Evolutionary conservation across 2,113 vertebrate genomes (phyloP), one percentile per base, ranked within the genome.

Genomic region (Microcebus ravelobensis): DNA sequence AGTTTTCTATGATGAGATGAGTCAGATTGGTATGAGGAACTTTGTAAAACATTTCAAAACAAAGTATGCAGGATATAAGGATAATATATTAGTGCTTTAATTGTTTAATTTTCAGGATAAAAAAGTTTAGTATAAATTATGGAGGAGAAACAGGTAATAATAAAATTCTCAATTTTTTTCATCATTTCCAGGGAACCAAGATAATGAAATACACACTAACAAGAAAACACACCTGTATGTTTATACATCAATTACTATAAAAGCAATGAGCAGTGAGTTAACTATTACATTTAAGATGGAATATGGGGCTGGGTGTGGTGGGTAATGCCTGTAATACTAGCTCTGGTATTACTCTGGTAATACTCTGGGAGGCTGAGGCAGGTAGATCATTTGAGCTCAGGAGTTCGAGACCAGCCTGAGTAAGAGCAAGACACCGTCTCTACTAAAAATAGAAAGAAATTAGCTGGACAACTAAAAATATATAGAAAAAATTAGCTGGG

Each of bases 21-120:
- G 50, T 77, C 52, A 70, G 31, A 93, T 48, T 94, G 63, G 31
- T 79, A 50, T 93, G 45, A 93, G 25, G 57, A 82, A 80, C 55
- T 80, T 88, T 79, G 27, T 92, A 74, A 94, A 96, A 79, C 34
- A 67, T 45, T 45, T 94, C 59, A 90, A n/a, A 96, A 76, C 88
- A 87, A 87, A 85, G 14, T 8, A 25, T 67, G 31, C 23, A 52
- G 27, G 50, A 50, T 70, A 34, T 61, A 73, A 89, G 36, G 84
- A 80, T 12, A 70, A 48, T 87, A 34, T 81, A 42, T 77, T 86
- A 29, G 31, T 39, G 42, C 77, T 85, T 77, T 95, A 85, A 70
- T 90, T 65, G n/a, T 57, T 93, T 63, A 70, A 68, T 94, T 94
- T 91, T 95, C 13, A 88, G 94, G 45, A 79, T 87, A 57, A 76